phyloP scores from a whole-genome alignment of 2,888 invertebrate species.

The Chalcosyrphus nemorum region DNA sequence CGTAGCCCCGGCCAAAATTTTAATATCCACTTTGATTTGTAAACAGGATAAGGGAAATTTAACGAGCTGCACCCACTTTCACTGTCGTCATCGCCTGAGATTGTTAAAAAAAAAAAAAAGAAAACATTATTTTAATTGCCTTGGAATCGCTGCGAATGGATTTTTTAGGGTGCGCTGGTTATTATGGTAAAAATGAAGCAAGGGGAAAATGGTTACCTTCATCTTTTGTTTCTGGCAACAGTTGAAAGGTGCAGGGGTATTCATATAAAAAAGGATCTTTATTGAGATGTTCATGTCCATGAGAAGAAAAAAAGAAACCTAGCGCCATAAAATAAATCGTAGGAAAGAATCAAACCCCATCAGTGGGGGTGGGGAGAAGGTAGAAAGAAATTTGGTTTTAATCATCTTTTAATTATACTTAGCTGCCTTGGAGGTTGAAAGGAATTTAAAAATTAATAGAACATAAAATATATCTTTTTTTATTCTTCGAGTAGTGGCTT shows the following conservation, averaged over 20 bases:
- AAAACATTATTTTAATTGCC: conserved; percentile 22
- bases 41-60: not conserved
- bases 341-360: not conserved
- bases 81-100: not conserved
- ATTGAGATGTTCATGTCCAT: conserved; percentile 8
- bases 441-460: conserved; percentile 45
- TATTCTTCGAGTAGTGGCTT: not conserved
- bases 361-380: not conserved
- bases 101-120: not conserved
- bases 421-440: conserved; percentile 24
- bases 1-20: not conserved
- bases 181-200: not conserved
- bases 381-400: conserved; percentile 8
- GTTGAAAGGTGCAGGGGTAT: not conserved
- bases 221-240: conserved; percentile 5
- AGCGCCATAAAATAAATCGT: not conserved
- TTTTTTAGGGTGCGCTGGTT: not conserved
- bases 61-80: conserved; percentile 10
- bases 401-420: conserved; percentile 60
- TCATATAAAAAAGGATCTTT: conserved; percentile 12
- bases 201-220: not conserved
- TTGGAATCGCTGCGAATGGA: not conserved
- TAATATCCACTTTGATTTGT: conserved; percentile 22
- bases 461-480: conserved; percentile 53
- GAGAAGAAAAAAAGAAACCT: not conserved